Evolutionary conservation across 1,140 invertebrate species (phyloP), one percentile per base, ranked within the genome.

Genomic region (Carposina sasakii): DNA sequence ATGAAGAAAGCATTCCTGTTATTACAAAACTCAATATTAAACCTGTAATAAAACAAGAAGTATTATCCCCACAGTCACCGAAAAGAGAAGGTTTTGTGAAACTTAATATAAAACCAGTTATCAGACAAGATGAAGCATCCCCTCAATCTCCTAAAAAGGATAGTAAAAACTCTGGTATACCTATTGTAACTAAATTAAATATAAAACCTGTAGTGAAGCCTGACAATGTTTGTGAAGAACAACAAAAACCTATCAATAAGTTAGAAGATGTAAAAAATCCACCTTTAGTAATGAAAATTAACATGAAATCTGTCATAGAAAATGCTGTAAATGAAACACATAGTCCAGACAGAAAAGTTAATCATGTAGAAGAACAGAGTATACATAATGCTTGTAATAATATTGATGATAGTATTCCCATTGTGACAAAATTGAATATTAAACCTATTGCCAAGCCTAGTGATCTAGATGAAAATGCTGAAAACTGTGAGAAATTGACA

Each of bases 241-340:
- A 48, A 67, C 55, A 37, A 54, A 71, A 48, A 57, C 24, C 15
- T 41, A 66, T 46, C 44, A 68, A 74, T 44, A 64, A 70, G 8
- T 44, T 17, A 53, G 62, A 67, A 46, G 72, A 77, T 34, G 58
- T 36, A n/a, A 81, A 78, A 60, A 73, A 83, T 61, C 79, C 77
- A 43, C 81, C 77, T 23, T 51, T 81, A 39, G 53, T 83, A n/a
- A 79, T 83, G 76, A 83, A 81, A 71, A 78, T 83, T 48, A 83
- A 79, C 51, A 76, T 75, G 54, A 83, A 79, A 63, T 45, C 67
- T 43, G 67, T 66, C 9, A 33, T 53, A 24, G 74, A 81, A 19
- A 55, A 60, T 20, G 52, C 58, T 40, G 37, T 52, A 16, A 69
- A 68, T 62, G 76, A 79, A 47, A 66, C 22, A 21, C 12, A 20